Evolutionary conservation across 2,888 invertebrate genomes (phyloP), one percentile per base, ranked within the genome.

Genomic region (Melieria picta): DNA sequence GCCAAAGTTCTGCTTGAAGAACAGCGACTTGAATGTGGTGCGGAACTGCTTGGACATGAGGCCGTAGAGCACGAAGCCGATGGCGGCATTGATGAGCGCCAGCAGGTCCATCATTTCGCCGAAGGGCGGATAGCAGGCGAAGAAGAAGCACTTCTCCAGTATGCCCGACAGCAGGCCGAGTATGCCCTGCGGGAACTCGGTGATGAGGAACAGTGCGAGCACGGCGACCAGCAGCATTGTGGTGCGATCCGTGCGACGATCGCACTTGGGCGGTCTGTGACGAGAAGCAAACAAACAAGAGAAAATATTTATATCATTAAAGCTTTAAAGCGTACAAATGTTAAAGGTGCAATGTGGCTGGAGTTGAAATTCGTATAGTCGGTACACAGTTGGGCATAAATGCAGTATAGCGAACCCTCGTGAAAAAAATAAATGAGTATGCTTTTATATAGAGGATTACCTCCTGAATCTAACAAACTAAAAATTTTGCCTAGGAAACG

Each of bases 21-120:
- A 97, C 42, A 87, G 68, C 9, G 86, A 84, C 46, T 86, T 83
- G 65, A 97, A 95, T 1, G 93, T 93, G 78, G 91, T 91, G 13
- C 98, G 90, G 86, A 98, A 98, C 89, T 97, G 97, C 75, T 94
- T 90, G 74, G 96, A 96, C 97, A 98, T 97, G 67, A 94, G 90
- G 82, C 97, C 97, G 85, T 97, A 98, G 58, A 98, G 89, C 69
- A 97, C 93, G 83, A 98, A 98, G 87, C 97, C 98, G 72, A 97
- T 94, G 0, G 96, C 94, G 7, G 96, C 95, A 86, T 97, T 98
- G 79, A 96, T 88, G 72, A 98, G 89, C 0, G 97, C 97, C 81
- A 97, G 86, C 73, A 96, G 91, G 87, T 98, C 97, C 92, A 97
- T 93, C 69, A 96, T 84, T 83, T 97, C 96, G 1, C 95, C 95